Conservation (phyloP, 2,113 vertebrate species). For the Perognathus longimembris region DNA sequence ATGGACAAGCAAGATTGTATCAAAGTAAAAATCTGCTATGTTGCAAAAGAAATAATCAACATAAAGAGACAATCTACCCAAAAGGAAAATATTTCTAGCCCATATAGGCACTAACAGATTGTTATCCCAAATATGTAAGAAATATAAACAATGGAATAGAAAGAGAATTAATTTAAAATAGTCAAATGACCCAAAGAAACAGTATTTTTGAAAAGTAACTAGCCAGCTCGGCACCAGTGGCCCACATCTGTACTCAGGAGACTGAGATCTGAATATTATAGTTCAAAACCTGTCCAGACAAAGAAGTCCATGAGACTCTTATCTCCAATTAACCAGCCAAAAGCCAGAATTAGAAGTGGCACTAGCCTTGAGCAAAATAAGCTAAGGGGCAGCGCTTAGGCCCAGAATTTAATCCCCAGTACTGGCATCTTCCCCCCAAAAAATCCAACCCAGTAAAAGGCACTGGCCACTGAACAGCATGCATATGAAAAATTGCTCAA, state of each 20-base stretch:
- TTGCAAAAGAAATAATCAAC: not conserved
- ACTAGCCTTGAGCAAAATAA: too few relatives aligned
- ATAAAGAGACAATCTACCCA: not conserved
- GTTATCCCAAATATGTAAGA: not conserved
- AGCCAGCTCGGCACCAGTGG: not conserved
- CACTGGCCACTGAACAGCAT: not conserved
- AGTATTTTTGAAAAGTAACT: not conserved
- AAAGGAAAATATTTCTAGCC: not conserved
- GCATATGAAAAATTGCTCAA: not conserved
- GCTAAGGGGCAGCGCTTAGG: too few relatives aligned
- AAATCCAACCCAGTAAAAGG: too few relatives aligned
- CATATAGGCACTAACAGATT: not conserved
- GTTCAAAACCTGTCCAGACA: too few relatives aligned
- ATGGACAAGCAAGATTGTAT: not conserved
- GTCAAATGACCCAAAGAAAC: not conserved
- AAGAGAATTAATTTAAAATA: not conserved
- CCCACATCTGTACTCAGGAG: too few relatives aligned
- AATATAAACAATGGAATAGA: not conserved
- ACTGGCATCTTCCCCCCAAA: too few relatives aligned
- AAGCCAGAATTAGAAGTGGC: too few relatives aligned
- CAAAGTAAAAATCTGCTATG: not conserved
- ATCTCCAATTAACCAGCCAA: too few relatives aligned
- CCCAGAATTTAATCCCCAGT: too few relatives aligned
- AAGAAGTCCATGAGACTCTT: too few relatives aligned
- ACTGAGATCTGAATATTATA: too few relatives aligned